A percentile compares a stretch with the other conserved stretches of the same genome.
phyloP scores from a whole-genome alignment of 2,797 vertebrate species.

The Spea hammondii region DNA sequence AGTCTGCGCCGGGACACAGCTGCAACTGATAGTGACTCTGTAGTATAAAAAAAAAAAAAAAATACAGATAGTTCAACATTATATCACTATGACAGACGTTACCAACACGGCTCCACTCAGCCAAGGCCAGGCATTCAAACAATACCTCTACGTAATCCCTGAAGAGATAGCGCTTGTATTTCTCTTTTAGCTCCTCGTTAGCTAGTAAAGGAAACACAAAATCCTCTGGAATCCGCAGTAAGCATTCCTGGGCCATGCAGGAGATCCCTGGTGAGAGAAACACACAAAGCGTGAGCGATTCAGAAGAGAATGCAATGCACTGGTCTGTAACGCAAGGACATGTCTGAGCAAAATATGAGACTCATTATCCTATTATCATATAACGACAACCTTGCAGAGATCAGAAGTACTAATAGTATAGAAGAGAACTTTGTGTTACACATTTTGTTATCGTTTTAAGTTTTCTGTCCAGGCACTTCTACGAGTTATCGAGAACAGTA shows the following conservation, averaged over 20 bases:
- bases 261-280: slow-evolving; percentile 79
- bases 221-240: slow-evolving; percentile 91
- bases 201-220: slow-evolving; percentile 93
- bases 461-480: too few species aligned
- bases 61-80: too few species aligned
- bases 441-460: too few species aligned
- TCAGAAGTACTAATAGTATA: too few species aligned
- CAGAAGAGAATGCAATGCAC: neutral
- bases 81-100: too few species aligned
- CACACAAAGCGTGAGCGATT: neutral
- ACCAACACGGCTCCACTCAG: neutral
- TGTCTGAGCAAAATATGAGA: too few species aligned
- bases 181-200: slow-evolving; percentile 95
- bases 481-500: too few species aligned
- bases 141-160: slow-evolving; percentile 96
- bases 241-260: slow-evolving; percentile 98
- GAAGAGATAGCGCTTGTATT: slow-evolving; percentile 99
- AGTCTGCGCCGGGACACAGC: slow-evolving; percentile 96
- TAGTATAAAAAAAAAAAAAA: neutral
- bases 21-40: slow-evolving; percentile 98
- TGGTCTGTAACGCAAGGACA: too few species aligned
- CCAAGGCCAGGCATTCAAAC: neutral
- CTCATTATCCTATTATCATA: too few species aligned
- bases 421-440: too few species aligned
- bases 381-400: too few species aligned